Evolutionary conservation across 1,140 invertebrate species (phyloP).

Genomic region (Paracyclopina nana): DNA sequence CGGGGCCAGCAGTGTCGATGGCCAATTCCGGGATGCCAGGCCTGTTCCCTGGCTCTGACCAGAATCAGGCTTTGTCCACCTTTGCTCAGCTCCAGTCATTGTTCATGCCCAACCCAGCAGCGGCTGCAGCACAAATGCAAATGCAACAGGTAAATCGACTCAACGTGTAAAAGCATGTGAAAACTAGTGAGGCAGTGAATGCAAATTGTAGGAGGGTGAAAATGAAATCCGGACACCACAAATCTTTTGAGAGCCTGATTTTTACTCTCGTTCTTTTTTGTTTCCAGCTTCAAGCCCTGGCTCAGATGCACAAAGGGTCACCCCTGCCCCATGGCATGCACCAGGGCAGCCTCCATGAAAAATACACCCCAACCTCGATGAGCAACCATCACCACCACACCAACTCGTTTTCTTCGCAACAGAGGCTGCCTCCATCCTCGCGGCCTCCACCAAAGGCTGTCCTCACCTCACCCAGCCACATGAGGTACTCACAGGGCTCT

Average conservation of each 20-base stretch:
- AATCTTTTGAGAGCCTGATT: neutral
- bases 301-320: neutral
- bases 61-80: too few species aligned
- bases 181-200: too few species aligned
- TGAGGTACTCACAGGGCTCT: neutral
- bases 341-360: neutral
- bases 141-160: neutral
- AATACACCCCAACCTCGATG: neutral
- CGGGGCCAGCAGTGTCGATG: too few species aligned
- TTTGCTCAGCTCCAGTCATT: neutral
- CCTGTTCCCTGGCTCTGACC: too few species aligned
- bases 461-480: slow-evolving; percentile 1
- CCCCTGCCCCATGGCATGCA: neutral
- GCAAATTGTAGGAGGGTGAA: too few species aligned
- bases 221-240: slow-evolving; percentile 12
- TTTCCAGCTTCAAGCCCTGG: slow-evolving; percentile 17
- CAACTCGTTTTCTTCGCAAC: neutral
- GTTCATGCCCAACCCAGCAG: neutral
- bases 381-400: neutral
- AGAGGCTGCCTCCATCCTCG: neutral
- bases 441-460: neutral
- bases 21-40: too few species aligned
- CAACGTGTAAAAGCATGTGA: neutral
- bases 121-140: neutral
- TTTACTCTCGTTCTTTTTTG: neutral